phyloP scores from a whole-genome alignment of 2,797 vertebrate species.

The Melopsittacus undulatus region DNA sequence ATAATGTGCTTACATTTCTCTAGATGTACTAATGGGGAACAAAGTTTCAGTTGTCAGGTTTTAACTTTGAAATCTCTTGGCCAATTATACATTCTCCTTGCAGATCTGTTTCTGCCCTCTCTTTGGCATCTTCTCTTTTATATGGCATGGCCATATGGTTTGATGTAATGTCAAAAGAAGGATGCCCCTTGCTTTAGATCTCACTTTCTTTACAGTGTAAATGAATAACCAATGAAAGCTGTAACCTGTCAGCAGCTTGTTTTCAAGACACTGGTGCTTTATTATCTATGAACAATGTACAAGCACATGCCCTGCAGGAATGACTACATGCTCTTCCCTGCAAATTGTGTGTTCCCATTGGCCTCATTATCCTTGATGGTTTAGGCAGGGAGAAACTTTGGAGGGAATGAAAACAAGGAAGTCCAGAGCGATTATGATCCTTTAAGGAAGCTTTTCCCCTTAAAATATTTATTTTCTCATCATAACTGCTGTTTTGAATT shows the following conservation, averaged over 20 bases:
- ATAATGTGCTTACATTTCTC: background rate
- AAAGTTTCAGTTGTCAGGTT: background rate
- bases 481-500: slow-evolving; percentile 10
- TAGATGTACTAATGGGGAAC: background rate
- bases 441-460: background rate
- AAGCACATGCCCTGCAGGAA: background rate
- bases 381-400: background rate
- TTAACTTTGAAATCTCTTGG: background rate
- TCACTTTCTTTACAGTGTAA: background rate
- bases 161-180: background rate
- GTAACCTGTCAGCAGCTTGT: background rate
- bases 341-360: background rate
- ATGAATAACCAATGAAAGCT: background rate
- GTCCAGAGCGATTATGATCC: rapidly evolving
- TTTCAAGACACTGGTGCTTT: background rate
- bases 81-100: background rate
- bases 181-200: background rate
- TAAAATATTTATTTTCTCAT: background rate
- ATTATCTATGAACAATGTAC: background rate
- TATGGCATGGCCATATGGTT: background rate
- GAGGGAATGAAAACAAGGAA: background rate
- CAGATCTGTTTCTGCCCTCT: background rate
- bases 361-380: background rate
- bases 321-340: background rate
- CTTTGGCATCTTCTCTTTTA: background rate